Base-by-base conservation (phyloP, 2,113 vertebrate genomes). In the Podarcis cretensis region DNA sequence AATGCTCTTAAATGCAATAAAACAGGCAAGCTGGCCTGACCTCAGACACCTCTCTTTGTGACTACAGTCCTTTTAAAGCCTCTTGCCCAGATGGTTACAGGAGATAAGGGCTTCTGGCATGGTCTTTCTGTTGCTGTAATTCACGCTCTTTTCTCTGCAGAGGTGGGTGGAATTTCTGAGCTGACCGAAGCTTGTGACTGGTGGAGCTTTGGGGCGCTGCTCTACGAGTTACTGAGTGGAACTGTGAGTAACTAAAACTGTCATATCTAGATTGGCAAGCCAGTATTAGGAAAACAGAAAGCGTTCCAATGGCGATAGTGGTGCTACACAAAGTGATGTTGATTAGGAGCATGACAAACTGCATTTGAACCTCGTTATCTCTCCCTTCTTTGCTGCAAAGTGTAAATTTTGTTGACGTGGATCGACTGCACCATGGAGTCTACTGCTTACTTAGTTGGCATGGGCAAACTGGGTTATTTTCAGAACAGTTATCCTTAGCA, bases 141-240 rank as follows among this genome's bases (percentile, higher is more conserved):
- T 0, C 3, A 12, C 85, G 71, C 92, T 95, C 20, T 80, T 91
- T 65, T 89, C 89, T 94, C 93, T 87, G 27, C 97, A 99, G 99
- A 99, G 94, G 98, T 99, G 0, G 98, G 98, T 4, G 98, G 99
- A 0, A 98, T 99, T 54, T 73, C 90, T 12, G 97, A 98, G 92
- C 95, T 97, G 54, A 99, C 98, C 0, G 98, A 99, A 93, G 98
- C 98, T 18, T 98, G 98, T 93, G 99, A 99, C 92, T 99, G 98
- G 98, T 99, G 99, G 99, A 99, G 99, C 95, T 97, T 99, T 30
- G 99, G 99, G 4, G 97, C 98, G 5, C 96, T 99, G 80, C 91
- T 99, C 66, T 99, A 98, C 54, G 99, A 99, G 87, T 93, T 99
- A 94, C 97, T 99, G 87, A 98, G 98, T 23, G 99, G 98, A 96